Conservation (phyloP, 2,113 vertebrate species). For the Pseudonaja textilis region DNA sequence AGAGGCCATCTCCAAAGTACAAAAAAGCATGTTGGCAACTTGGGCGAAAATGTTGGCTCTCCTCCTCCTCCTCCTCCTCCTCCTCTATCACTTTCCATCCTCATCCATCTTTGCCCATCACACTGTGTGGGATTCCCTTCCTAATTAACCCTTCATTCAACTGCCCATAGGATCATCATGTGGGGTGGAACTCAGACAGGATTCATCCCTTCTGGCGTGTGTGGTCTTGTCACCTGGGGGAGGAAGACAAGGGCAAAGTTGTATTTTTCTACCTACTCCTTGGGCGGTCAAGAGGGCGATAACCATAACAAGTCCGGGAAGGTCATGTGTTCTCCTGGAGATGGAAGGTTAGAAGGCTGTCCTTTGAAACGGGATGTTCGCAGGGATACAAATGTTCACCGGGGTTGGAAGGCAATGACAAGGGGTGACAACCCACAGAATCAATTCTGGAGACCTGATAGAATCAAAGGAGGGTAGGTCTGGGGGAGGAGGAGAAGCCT, state of each 20-base stretch:
- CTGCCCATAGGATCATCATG: neutral
- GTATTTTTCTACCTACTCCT: neutral
- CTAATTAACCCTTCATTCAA: neutral
- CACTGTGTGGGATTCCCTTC: neutral
- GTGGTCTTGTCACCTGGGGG: conserved; percentile 54
- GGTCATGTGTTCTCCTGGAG: neutral
- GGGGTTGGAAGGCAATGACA: neutral
- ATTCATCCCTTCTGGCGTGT: neutral
- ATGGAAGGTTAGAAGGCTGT: neutral
- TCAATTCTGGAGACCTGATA: neutral
- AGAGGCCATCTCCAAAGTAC: neutral
- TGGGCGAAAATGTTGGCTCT: neutral
- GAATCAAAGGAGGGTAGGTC: neutral
- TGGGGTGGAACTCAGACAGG: neutral
- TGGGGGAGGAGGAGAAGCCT: neutral
- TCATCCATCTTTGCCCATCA: neutral
- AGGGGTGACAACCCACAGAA: neutral
- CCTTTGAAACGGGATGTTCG: neutral
- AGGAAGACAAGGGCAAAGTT: neutral
- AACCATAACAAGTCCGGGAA: neutral
- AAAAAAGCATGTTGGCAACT: neutral
- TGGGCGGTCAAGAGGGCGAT: neutral
- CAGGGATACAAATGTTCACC: neutral
- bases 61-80: no score
- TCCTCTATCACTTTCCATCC: neutral